Percentiles rank a stretch among this genome's conserved stretches.
Evolutionary conservation across 2,113 vertebrate species (phyloP).

Genomic region (Scomber colias): DNA sequence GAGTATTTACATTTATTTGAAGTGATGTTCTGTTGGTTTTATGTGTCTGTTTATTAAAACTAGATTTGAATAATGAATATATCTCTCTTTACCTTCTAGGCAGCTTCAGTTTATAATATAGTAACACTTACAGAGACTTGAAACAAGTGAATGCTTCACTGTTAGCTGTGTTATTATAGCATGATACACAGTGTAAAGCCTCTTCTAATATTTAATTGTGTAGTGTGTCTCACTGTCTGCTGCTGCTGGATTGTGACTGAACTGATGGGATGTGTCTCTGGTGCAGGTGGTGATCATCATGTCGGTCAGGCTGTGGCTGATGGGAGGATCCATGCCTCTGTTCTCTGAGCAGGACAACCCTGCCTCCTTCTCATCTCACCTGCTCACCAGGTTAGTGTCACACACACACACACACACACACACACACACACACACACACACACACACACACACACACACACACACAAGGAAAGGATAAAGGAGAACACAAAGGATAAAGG

Average conservation of each 20-base stretch:
- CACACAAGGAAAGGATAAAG: no score
- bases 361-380: constrained; percentile 93
- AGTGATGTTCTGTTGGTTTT: background rate
- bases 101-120: no score
- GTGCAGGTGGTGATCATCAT: constrained; percentile 90
- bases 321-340: constrained; percentile 98
- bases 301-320: constrained; percentile 93
- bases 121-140: no score
- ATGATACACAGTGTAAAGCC: background rate
- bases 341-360: constrained; percentile 99
- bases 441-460: no score
- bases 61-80: no score
- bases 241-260: background rate
- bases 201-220: background rate
- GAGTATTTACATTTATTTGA: constrained; percentile 76
- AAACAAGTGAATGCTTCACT: no score
- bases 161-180: no score
- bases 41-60: background rate
- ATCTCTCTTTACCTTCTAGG: background rate
- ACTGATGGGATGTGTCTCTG: background rate
- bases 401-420: background rate
- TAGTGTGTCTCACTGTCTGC: no score
- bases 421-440: background rate
- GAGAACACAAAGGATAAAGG: no score
- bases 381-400: constrained; percentile 91